phyloP scores from a whole-genome alignment of 2,888 invertebrate genomes.

The Anodontia alba region DNA sequence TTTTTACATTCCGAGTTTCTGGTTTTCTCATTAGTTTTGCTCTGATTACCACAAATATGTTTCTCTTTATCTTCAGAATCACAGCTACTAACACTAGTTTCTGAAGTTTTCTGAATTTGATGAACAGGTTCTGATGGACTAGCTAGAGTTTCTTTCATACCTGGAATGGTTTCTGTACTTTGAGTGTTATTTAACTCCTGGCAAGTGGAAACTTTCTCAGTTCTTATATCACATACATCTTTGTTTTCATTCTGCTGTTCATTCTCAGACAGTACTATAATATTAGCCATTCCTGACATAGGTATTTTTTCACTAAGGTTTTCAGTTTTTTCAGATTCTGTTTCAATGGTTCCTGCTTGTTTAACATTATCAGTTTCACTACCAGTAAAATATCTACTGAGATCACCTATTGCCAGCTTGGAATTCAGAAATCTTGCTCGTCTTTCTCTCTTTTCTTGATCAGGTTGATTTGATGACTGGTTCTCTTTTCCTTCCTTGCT shows the following conservation, averaged over 20 bases:
- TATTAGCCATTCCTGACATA: too few species aligned
- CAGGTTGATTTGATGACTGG: not conserved
- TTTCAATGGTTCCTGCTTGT: too few species aligned
- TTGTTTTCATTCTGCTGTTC: too few species aligned
- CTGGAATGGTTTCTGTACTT: too few species aligned
- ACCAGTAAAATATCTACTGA: not conserved
- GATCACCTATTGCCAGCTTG: slow-evolving; percentile 1
- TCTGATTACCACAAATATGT: not conserved
- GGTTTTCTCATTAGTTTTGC: not conserved
- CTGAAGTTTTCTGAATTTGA: not conserved
- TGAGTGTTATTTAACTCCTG: too few species aligned
- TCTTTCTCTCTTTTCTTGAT: not conserved
- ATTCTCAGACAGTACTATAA: too few species aligned
- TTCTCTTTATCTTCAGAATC: too few species aligned
- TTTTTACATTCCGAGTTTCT: not conserved
- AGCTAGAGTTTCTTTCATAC: too few species aligned
- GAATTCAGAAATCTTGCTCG: not conserved
- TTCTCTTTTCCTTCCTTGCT: not conserved
- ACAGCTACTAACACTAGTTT: not conserved
- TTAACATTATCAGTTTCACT: not conserved
- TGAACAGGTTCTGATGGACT: not conserved
- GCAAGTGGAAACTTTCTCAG: too few species aligned
- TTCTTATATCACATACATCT: too few species aligned
- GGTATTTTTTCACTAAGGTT: too few species aligned
- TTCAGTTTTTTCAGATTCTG: too few species aligned